phyloP scores from a whole-genome alignment of 2,797 vertebrate genomes.

The Chanos chanos region DNA sequence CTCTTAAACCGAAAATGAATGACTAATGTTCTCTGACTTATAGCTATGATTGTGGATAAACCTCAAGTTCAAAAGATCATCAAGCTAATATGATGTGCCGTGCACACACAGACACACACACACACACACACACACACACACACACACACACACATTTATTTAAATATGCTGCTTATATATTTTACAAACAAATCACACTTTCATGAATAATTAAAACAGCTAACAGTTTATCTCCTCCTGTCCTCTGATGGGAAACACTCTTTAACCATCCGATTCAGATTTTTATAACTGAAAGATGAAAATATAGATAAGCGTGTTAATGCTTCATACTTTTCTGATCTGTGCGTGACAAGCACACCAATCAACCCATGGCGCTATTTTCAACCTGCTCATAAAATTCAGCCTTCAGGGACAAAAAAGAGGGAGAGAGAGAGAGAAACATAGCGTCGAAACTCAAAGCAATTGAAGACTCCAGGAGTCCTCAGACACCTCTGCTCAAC shows the following conservation, averaged over 20 bases:
- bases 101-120: too few species aligned
- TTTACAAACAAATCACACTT: constrained; percentile 48
- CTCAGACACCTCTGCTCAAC: too few species aligned
- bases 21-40: too few species aligned
- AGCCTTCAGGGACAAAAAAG: constrained; percentile 14
- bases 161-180: constrained; percentile 37
- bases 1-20: too few species aligned
- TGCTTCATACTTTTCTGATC: constrained; percentile 63
- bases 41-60: too few species aligned
- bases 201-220: constrained; percentile 68
- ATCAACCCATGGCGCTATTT: constrained; percentile 49
- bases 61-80: too few species aligned
- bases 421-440: constrained; percentile 12
- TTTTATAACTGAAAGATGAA: constrained; percentile 59
- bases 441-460: too few species aligned
- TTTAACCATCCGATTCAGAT: constrained; percentile 56
- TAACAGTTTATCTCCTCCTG: constrained; percentile 59
- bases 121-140: not conserved
- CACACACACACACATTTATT: not conserved
- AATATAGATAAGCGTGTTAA: constrained; percentile 61
- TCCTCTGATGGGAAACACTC: constrained; percentile 47
- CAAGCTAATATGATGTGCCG: too few species aligned
- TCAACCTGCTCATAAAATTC: constrained; percentile 30
- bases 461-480: too few species aligned
- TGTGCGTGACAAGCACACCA: constrained; percentile 50